A percentile compares a stretch with the other conserved stretches of the same genome.
Conservation (phyloP, 2,888 invertebrate species). For the Apantesis nais region DNA sequence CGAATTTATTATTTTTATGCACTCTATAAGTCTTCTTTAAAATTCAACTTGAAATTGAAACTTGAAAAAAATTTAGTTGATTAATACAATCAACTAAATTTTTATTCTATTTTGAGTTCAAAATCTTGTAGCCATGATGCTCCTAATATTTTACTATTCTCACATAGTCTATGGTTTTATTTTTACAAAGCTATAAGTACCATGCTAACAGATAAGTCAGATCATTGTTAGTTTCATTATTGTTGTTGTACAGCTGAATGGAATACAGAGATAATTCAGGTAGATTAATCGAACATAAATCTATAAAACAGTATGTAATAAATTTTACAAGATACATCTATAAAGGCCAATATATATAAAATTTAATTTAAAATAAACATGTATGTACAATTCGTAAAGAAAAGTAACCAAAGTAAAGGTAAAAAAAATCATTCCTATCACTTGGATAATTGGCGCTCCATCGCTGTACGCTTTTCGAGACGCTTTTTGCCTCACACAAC, state of each 20-base stretch:
- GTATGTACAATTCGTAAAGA: no score
- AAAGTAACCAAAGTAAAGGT: background rate
- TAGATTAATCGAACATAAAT: no score
- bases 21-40: background rate
- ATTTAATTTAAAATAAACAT: no score
- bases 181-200: constrained; percentile 35
- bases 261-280: background rate
- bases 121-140: constrained; percentile 9
- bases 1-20: constrained; percentile 48
- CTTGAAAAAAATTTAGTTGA: no score
- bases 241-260: constrained; percentile 39
- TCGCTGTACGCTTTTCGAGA: no score
- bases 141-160: constrained; percentile 34
- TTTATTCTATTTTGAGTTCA: background rate
- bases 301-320: no score
- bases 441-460: no score
- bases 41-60: background rate
- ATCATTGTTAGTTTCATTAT: constrained; percentile 26
- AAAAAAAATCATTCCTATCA: no score
- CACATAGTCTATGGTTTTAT: constrained; percentile 20
- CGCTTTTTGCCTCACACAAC: no score
- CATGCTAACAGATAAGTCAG: constrained; percentile 27
- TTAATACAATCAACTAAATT: no score
- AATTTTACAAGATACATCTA: no score
- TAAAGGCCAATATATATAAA: no score